Evolutionary conservation across 2,797 vertebrate species (phyloP).

Genomic region (Zalophus californianus): DNA sequence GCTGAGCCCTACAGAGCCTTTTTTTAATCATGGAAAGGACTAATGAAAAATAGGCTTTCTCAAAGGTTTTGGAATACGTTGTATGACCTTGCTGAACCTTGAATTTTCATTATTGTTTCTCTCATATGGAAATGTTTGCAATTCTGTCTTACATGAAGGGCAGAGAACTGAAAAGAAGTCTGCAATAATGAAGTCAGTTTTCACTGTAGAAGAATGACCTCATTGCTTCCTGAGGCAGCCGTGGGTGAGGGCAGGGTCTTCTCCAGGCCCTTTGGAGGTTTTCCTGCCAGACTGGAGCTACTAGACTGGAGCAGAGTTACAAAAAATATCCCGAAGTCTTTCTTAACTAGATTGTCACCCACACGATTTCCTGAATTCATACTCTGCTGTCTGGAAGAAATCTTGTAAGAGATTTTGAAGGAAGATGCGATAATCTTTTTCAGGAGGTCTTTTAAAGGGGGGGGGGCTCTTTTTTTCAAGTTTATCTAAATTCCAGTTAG

Average conservation of each 20-base stretch:
- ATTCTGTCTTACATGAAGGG: neutral
- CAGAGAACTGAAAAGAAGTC: neutral
- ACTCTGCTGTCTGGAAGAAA: neutral
- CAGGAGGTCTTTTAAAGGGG: neutral
- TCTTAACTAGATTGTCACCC: neutral
- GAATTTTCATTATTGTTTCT: constrained; percentile 61
- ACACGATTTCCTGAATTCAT: neutral
- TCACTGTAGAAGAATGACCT: neutral
- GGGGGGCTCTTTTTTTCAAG: neutral
- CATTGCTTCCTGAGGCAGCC: neutral
- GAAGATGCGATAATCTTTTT: neutral
- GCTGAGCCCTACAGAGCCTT: neutral
- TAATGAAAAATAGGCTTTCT: constrained; percentile 58
- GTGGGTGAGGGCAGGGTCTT: neutral
- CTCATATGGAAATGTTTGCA: constrained; percentile 31
- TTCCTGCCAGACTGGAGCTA: neutral
- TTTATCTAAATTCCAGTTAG: neutral
- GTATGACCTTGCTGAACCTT: constrained; percentile 47
- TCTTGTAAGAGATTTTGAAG: neutral
- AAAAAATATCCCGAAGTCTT: neutral
- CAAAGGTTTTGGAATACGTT: constrained; percentile 29
- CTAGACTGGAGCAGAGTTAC: neutral
- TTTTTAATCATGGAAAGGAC: constrained; percentile 35
- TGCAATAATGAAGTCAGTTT: neutral
- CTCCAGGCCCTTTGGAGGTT: neutral